Evolutionary conservation across 2,888 invertebrate genomes (phyloP).

Genomic region (Eupithecia tripunctaria): DNA sequence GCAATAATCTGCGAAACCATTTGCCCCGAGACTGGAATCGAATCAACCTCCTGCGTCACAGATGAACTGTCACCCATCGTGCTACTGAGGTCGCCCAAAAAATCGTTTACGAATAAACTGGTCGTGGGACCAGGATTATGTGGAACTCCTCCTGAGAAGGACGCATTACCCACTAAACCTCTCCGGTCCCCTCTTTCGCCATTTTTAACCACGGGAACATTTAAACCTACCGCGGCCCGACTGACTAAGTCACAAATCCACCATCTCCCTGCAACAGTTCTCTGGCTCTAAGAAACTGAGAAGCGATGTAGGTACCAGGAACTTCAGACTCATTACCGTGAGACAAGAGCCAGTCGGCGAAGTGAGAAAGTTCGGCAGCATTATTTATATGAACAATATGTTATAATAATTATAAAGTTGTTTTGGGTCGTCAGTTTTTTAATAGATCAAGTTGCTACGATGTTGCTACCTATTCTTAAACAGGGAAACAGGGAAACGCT

Average conservation of each 20-base stretch:
- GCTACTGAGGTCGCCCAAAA: too few relatives aligned
- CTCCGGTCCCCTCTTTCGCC: too few relatives aligned
- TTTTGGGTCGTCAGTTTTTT: slow-evolving; percentile 1
- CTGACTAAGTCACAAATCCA: too few relatives aligned
- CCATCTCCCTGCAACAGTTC: not conserved
- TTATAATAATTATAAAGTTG: not conserved
- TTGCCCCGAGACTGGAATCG: not conserved
- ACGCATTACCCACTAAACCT: too few relatives aligned
- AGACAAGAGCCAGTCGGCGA: slow-evolving; percentile 65
- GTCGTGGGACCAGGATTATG: too few relatives aligned
- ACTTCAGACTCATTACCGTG: slow-evolving; percentile 68
- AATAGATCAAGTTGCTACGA: not conserved
- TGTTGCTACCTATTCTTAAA: not conserved
- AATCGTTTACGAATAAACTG: too few relatives aligned
- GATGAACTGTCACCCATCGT: too few relatives aligned
- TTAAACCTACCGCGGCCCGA: too few relatives aligned
- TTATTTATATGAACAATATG: slow-evolving; percentile 38
- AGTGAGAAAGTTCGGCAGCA: slow-evolving; percentile 60
- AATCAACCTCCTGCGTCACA: not conserved
- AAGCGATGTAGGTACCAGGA: slow-evolving; percentile 36
- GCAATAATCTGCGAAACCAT: too few relatives aligned
- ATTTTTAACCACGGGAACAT: too few relatives aligned
- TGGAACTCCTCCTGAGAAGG: too few relatives aligned
- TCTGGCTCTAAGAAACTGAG: slow-evolving; percentile 8
- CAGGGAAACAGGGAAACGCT: not conserved